Evolutionary conservation across 2,113 vertebrate genomes (phyloP).

Genomic region (Coryphaenoides rupestris): DNA sequence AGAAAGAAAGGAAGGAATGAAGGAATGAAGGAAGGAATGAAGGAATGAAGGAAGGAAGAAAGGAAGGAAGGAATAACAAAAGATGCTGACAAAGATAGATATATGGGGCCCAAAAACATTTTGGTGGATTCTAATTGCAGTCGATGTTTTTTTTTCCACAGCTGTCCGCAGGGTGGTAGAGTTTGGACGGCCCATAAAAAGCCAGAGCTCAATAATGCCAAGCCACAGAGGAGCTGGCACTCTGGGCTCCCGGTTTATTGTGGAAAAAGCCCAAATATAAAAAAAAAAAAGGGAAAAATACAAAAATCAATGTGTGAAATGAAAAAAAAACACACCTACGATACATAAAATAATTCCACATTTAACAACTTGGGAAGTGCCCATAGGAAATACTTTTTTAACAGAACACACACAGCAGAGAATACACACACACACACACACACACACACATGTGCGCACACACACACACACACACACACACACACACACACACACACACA

Average conservation of each 20-base stretch:
- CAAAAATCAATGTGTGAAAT: constrained; percentile 10
- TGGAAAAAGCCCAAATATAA: constrained; percentile 13
- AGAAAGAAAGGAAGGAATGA: neutral
- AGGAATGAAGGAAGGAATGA: neutral
- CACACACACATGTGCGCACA: neutral
- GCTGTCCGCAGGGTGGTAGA: constrained; percentile 45
- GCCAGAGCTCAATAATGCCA: constrained; percentile 24
- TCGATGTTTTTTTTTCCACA: constrained; percentile 36
- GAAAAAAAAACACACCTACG: constrained; percentile 6
- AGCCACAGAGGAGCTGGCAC: constrained; percentile 20
- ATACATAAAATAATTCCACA: constrained; percentile 23
- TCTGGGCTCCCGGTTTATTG: constrained; percentile 23
- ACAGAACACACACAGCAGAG: neutral
- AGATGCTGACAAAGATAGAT: neutral
- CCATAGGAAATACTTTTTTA: neutral
- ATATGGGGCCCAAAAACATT: constrained; percentile 3
- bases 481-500: neutral
- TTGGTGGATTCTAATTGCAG: constrained; percentile 43
- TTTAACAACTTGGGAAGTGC: neutral
- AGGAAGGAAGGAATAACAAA: neutral
- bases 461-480: constrained; percentile 6
- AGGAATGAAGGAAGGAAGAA: neutral
- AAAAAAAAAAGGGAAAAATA: constrained; percentile 2
- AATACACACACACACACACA: neutral
- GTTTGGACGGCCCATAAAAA: constrained; percentile 29